Base-by-base conservation (phyloP, 2,113 vertebrate genomes). In the Camelus dromedarius region DNA sequence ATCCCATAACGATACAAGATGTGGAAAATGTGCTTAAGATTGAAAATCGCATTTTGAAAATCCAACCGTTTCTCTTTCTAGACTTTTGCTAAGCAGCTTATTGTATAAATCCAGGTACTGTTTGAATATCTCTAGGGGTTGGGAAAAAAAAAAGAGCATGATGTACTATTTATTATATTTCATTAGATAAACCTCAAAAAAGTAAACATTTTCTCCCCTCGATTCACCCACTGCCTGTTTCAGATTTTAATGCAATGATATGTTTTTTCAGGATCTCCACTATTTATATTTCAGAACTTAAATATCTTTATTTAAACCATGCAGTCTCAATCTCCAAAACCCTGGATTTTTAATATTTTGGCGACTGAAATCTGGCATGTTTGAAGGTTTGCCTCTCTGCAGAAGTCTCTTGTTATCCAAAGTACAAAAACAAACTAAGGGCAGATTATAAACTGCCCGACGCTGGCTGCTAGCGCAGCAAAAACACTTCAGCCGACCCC, bases 171-270 rank as follows among this genome's bases (percentile, higher is more conserved):
- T 97, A 93, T 96, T 97, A 81, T 46, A 95, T 98, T 96, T 96
- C 93, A 98, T 97, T 98, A 96, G 97, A 96, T 96, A 97, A 98
- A 84, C 95, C 96, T 98, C 83, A 97, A 92, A 97, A 97, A 97
- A 97, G 97, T 92, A 98, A 98, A 98, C 96, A 97, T 97, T 97
- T 97, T 98, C 97, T 97, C 91, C 97, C 94, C 82, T 97, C 72
- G 7, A 64, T 96, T 95, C 96, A 70, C 81, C 76, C 96, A 4
- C 58, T 90, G 96, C 69, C 96, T 97, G 94, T 83, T 95, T 98
- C 91, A 70, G 95, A 97, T 96, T 98, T 97, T 95, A 69, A 93
- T 91, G 46, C 88, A 80, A 95, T 20, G 70, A 67, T 98, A 50
- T 91, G 97, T 97, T 85, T 97, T 98, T 97, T 95, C 88, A 93